A percentile compares a stretch with the other conserved stretches of the same genome.
Evolutionary conservation across 2,888 invertebrate species (phyloP).

Genomic region (Caenorhabditis angaria): DNA sequence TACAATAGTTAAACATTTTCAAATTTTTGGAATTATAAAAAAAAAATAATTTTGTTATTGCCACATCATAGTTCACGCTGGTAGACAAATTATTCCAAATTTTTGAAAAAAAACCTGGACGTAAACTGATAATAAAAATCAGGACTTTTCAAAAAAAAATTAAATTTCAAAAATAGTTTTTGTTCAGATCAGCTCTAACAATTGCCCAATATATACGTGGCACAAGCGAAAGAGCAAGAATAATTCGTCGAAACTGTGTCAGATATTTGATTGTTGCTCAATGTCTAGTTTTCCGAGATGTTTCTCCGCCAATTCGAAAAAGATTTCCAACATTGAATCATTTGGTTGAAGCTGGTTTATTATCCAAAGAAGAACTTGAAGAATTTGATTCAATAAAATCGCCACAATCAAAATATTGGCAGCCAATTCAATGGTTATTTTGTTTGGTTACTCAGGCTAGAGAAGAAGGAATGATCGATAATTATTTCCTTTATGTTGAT

Average conservation of each 20-base stretch:
- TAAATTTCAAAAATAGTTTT: neutral
- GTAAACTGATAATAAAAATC: neutral
- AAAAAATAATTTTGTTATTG: too few relatives aligned
- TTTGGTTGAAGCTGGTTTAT: constrained; percentile 58
- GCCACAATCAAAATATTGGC: constrained; percentile 66
- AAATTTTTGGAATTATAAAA: too few relatives aligned
- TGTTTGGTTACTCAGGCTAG: constrained; percentile 32
- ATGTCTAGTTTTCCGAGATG: constrained; percentile 57
- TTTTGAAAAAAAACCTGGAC: too few relatives aligned
- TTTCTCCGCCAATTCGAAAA: constrained; percentile 58
- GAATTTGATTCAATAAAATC: constrained; percentile 61
- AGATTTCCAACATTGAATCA: constrained; percentile 66
- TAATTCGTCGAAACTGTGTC: constrained; percentile 60
- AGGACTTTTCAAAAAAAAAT: neutral
- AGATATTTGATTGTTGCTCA: constrained; percentile 64
- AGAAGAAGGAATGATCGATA: constrained; percentile 52
- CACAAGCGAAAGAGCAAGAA: constrained; percentile 52
- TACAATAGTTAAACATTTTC: too few relatives aligned
- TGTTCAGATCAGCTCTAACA: constrained; percentile 53
- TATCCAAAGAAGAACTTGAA: constrained; percentile 56
- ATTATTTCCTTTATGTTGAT: constrained; percentile 58
- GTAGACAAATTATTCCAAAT: too few relatives aligned
- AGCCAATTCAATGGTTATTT: constrained; percentile 60
- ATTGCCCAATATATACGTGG: constrained; percentile 58
- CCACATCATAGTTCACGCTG: too few relatives aligned